Percentiles rank a stretch among this genome's conserved stretches.
Conservation (phyloP, 2,888 invertebrate genomes). For the Cremastinae sp. region DNA sequence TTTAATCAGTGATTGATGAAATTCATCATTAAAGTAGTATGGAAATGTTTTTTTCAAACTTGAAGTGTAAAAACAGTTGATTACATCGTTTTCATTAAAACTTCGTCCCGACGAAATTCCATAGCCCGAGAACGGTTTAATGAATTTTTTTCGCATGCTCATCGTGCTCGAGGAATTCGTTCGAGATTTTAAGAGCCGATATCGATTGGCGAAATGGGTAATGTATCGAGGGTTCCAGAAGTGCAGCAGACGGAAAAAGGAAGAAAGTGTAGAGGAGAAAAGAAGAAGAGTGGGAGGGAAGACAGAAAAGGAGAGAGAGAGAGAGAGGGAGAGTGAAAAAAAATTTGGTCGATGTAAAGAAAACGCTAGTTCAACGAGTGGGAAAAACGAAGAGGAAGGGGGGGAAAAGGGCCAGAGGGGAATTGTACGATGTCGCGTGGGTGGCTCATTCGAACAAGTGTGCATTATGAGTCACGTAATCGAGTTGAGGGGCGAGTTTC, state of each 20-base stretch:
- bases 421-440: conserved; percentile 41
- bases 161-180: not conserved
- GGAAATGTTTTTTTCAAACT: too few relatives aligned
- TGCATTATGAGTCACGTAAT: conserved; percentile 76
- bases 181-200: conserved; percentile 20
- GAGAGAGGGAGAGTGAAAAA: conserved; percentile 11
- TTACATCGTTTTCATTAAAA: too few relatives aligned
- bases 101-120: too few relatives aligned
- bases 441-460: conserved; percentile 67
- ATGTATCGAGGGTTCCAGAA: conserved; percentile 38
- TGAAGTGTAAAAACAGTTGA: too few relatives aligned
- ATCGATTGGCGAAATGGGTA: conserved; percentile 43
- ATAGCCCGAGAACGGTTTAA: too few relatives aligned
- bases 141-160: too few relatives aligned
- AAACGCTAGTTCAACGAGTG: conserved; percentile 56
- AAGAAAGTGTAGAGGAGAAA: conserved; percentile 16
- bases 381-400: conserved; percentile 38
- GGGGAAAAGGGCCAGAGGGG: conserved; percentile 15
- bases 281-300: conserved; percentile 20
- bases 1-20: too few relatives aligned
- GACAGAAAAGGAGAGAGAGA: too few relatives aligned
- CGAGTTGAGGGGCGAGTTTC: conserved; percentile 68
- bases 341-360: not conserved
- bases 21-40: too few relatives aligned
- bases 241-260: conserved; percentile 51